Evolutionary conservation across 2,113 vertebrate species (phyloP), one percentile per base, ranked within the genome.

Genomic region (Strix aluco): DNA sequence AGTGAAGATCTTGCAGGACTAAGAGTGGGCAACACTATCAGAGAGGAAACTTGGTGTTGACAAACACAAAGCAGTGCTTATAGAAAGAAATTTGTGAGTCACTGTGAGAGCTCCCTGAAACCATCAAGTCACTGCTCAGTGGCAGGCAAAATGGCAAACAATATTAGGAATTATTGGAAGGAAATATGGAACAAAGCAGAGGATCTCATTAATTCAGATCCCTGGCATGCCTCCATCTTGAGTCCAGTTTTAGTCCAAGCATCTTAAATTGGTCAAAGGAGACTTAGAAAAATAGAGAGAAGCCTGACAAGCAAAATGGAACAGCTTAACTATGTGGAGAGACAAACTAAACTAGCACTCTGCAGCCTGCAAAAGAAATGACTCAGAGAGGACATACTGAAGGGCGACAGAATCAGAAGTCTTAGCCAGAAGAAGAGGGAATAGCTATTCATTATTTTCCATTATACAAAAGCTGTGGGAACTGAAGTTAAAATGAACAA

Each of bases 371-470:
- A 65, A 74, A 95, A 92, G 92, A 71, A 90, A 86, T 86, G 74
- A 95, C 92, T 90, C 55, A 59, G 84, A 92, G 71, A 86, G 81
- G 88, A 88, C 82, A 82, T 32, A 61, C 49, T 57, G 79, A 94
- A 96, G 91, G 88, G 88, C 3, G 6, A 44, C 79, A 77, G 74
- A 75, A 94, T 67, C 88, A 82, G 21, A 72, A 93, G 67, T 61
- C 67, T 72, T 86, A 90, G 90, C 79, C 75, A 75, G 74, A 67
- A 92, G 86, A 96, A 94, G 29, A 86, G 58, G 67, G 66, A 97
- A 83, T 5, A 94, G 92, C 75, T 97, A 30, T 86, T 95, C 92
- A 90, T 92, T 95, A 86, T 90, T 88, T 92, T 55, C 88, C 62
- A 69, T 3, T 67, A 67, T 71, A 95, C 67, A 97, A 88, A 95